Evolutionary conservation across 1,140 invertebrate species (phyloP).

Genomic region (Pissodes strobi): DNA sequence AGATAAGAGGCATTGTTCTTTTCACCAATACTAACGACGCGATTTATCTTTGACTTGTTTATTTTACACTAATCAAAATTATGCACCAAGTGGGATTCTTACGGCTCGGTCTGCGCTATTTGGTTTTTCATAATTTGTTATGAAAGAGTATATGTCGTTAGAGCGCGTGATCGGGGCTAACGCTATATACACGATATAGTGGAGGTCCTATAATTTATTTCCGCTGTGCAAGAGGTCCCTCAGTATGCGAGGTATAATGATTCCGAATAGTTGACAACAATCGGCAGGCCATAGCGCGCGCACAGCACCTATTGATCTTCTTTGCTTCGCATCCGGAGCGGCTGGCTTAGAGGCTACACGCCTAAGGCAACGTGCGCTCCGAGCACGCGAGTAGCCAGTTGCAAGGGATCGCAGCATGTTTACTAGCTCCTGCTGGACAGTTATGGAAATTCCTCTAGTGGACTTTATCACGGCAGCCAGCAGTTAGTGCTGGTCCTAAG

Average conservation of each 20-base stretch:
- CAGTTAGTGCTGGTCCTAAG: constrained; percentile 15
- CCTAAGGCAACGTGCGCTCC: constrained; percentile 3
- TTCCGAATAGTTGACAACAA: constrained; percentile 3
- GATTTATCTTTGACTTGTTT: too few relatives aligned
- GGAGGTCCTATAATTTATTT: constrained; percentile 11
- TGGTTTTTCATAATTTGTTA: too few relatives aligned
- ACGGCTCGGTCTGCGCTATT: too few relatives aligned
- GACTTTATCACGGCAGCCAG: constrained; percentile 12
- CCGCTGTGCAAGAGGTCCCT: constrained; percentile 6
- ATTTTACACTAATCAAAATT: too few relatives aligned
- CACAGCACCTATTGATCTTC: constrained; percentile 13
- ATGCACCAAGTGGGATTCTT: too few relatives aligned
- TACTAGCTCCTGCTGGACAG: constrained; percentile 4
- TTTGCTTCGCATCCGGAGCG: constrained; percentile 8
- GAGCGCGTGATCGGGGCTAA: not conserved
- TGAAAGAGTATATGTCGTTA: not conserved
- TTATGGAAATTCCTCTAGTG: constrained; percentile 14
- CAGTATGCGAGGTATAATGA: constrained; percentile 10
- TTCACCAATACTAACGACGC: too few relatives aligned
- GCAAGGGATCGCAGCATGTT: constrained; percentile 5
- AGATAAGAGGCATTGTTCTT: too few relatives aligned
- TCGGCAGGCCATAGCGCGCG: not conserved
- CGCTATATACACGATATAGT: constrained; percentile 6
- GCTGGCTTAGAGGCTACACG: constrained; percentile 11
- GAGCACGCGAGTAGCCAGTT: constrained; percentile 5